A percentile compares a stretch with the other conserved stretches of the same genome.
Evolutionary conservation across 2,113 vertebrate genomes (phyloP).

Genomic region (Chaenocephalus aceratus): DNA sequence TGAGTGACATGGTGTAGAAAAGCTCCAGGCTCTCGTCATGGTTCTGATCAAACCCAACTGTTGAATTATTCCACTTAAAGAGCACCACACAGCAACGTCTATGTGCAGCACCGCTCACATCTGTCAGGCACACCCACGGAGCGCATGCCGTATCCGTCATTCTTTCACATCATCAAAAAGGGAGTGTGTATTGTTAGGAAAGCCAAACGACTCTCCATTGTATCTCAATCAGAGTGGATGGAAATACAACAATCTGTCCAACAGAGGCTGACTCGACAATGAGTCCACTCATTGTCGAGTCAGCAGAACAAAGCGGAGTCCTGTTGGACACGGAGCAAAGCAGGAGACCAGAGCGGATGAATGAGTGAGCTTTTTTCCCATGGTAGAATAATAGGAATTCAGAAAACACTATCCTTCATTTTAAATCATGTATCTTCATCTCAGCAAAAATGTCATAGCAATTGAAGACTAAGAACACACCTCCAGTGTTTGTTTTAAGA

Average conservation of each 20-base stretch:
- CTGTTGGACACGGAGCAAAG: slow-evolving; percentile 40
- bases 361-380: slow-evolving; percentile 17
- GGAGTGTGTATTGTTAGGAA: slow-evolving; percentile 45
- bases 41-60: no score
- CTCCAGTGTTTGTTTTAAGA: background rate
- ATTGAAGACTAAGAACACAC: slow-evolving; percentile 12
- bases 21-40: no score
- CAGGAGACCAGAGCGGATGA: slow-evolving; percentile 32
- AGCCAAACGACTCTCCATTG: slow-evolving; percentile 57
- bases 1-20: no score
- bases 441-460: no score
- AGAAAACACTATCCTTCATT: slow-evolving; percentile 8
- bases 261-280: slow-evolving; percentile 55
- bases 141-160: slow-evolving; percentile 55
- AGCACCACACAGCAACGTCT: slow-evolving; percentile 40
- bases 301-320: slow-evolving; percentile 57
- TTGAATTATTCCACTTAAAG: background rate
- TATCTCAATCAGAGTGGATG: slow-evolving; percentile 61
- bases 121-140: slow-evolving; percentile 31
- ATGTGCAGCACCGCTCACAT: slow-evolving; percentile 35
- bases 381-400: slow-evolving; percentile 6
- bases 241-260: slow-evolving; percentile 70
- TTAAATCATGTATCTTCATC: background rate
- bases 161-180: slow-evolving; percentile 17
- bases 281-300: slow-evolving; percentile 58